Evolutionary conservation across 2,797 vertebrate genomes (phyloP).

Genomic region (Schizopygopsis pylzovi): DNA sequence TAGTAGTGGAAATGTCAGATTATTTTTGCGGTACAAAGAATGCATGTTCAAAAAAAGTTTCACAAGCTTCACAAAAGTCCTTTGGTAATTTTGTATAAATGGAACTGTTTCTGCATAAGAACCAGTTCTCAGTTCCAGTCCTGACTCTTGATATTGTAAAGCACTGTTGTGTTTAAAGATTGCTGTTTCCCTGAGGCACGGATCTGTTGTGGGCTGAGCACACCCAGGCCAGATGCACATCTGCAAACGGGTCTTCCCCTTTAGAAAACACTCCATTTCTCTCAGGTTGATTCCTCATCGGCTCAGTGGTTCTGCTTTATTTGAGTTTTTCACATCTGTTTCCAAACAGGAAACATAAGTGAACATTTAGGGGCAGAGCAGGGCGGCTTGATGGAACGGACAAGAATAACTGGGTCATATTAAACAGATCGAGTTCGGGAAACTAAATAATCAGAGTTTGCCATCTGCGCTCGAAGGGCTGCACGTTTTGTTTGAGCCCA

Average conservation of each 20-base stretch:
- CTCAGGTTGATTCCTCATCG: slow-evolving; percentile 78
- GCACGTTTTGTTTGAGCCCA: slow-evolving; percentile 39
- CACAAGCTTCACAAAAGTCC: not conserved
- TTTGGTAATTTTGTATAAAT: not conserved
- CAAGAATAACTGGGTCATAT: slow-evolving; percentile 51
- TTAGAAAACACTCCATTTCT: slow-evolving; percentile 76
- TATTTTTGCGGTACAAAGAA: not conserved
- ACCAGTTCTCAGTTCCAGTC: not conserved
- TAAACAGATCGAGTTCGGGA: slow-evolving; percentile 61
- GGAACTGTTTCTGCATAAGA: not conserved
- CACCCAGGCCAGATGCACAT: slow-evolving; percentile 82
- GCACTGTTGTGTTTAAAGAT: slow-evolving; percentile 26
- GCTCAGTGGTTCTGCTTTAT: slow-evolving; percentile 83
- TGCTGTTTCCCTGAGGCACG: slow-evolving; percentile 44
- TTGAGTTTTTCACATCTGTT: slow-evolving; percentile 78
- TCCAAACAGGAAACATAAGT: slow-evolving; percentile 85
- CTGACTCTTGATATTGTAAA: slow-evolving; percentile 11
- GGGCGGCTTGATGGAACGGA: slow-evolving; percentile 54
- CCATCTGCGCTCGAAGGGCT: slow-evolving; percentile 64
- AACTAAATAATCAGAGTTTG: slow-evolving; percentile 70
- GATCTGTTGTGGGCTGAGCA: slow-evolving; percentile 67
- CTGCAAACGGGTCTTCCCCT: slow-evolving; percentile 81
- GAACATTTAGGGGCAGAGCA: slow-evolving; percentile 79
- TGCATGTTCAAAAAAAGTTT: not conserved
- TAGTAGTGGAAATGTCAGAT: not conserved